Evolutionary conservation across 92 coral and sea anemone genomes (phyloP).

Genomic region (Diadumene lineata): DNA sequence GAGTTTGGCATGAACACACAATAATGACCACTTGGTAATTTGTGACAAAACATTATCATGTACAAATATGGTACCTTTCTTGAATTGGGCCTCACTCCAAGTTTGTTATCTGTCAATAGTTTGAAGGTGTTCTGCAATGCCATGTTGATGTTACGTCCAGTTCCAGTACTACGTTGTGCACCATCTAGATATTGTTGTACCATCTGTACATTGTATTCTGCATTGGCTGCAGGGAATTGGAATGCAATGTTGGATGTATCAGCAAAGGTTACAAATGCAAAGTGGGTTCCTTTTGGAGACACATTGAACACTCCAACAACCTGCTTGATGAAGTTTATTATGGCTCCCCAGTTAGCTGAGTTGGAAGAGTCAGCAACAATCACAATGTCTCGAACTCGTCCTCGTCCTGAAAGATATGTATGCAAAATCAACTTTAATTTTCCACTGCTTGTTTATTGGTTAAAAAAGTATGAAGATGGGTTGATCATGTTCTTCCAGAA

Average conservation of each 20-base stretch:
- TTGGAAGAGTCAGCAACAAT: slow-evolving; percentile 39
- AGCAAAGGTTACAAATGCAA: slow-evolving; percentile 49
- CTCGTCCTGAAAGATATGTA: slow-evolving; percentile 28
- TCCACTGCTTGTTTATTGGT: too few species aligned
- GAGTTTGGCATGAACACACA: too few species aligned
- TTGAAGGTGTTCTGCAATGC: neutral
- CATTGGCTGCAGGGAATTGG: slow-evolving; percentile 9
- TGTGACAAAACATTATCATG: too few species aligned
- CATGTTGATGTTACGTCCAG: slow-evolving; percentile 4
- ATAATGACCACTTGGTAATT: too few species aligned
- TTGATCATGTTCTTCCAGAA: too few species aligned
- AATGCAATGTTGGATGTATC: slow-evolving; percentile 21
- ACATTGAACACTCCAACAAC: slow-evolving; percentile 33
- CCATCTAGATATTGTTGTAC: slow-evolving; percentile 6
- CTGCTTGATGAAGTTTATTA: slow-evolving; percentile 33
- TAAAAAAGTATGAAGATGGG: too few species aligned
- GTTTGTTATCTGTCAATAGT: neutral
- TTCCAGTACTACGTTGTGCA: slow-evolving; percentile 5
- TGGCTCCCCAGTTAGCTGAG: slow-evolving; percentile 39
- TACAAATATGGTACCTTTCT: slow-evolving; percentile 22
- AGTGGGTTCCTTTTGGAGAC: slow-evolving; percentile 40
- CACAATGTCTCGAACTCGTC: slow-evolving; percentile 36
- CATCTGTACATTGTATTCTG: neutral
- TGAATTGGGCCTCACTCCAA: slow-evolving; percentile 13
- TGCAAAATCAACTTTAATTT: too few species aligned